Evolutionary conservation across 2,797 vertebrate species (phyloP).

Genomic region (Aphelocoma californica): DNA sequence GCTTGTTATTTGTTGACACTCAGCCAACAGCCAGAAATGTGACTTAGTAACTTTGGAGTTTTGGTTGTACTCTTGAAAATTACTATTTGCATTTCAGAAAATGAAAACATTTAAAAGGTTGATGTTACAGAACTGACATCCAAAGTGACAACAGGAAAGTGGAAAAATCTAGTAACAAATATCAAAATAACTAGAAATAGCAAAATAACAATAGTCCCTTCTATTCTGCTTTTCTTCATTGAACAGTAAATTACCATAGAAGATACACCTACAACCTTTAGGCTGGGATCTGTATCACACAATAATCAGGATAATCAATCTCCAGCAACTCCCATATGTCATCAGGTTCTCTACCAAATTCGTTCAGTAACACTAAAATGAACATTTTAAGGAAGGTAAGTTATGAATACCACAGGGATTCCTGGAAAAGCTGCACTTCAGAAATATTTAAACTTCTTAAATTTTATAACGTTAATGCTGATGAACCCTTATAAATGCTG

Average conservation of each 20-base stretch:
- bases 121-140: not conserved
- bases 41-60: not conserved
- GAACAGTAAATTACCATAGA: not conserved
- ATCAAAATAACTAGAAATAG: not conserved
- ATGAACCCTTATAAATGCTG: not conserved
- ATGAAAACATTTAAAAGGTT: not conserved
- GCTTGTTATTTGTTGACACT: not conserved
- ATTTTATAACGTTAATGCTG: not conserved
- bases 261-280: not conserved
- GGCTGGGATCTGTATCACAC: not conserved
- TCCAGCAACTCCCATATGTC: not conserved
- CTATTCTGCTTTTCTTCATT: not conserved
- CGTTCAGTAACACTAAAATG: not conserved
- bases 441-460: not conserved
- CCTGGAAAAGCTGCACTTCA: not conserved
- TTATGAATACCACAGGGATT: not conserved
- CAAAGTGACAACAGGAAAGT: not conserved
- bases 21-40: not conserved
- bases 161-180: not conserved
- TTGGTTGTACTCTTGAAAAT: not conserved
- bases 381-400: not conserved
- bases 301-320: not conserved
- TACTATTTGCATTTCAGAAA: conserved; percentile 23
- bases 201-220: not conserved
- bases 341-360: not conserved